phyloP scores from a whole-genome alignment of 2,797 vertebrate genomes.

The Margarornis squamiger region DNA sequence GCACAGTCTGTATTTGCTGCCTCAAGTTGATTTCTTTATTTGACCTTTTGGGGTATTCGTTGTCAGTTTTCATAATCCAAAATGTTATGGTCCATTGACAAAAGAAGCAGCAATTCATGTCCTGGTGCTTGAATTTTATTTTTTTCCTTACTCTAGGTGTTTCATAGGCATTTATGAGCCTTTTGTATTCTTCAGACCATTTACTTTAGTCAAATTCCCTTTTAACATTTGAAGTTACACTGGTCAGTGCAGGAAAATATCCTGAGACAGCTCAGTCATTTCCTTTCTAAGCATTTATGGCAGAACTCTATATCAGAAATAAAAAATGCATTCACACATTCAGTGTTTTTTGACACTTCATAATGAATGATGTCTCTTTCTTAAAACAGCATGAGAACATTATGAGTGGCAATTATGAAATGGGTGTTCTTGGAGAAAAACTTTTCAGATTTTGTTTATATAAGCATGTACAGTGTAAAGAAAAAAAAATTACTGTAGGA shows the following conservation, averaged over 20 bases:
- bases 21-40: conserved; percentile 44
- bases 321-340: background rate
- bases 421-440: background rate
- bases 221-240: background rate
- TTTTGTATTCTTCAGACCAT: background rate
- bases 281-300: background rate
- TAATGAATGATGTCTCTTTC: background rate
- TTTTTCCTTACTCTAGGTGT: background rate
- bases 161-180: background rate
- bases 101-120: background rate
- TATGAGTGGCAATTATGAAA: background rate
- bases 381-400: background rate
- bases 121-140: background rate
- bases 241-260: background rate
- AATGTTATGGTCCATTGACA: conserved; percentile 9
- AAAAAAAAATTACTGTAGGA: background rate
- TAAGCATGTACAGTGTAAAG: background rate
- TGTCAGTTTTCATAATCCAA: conserved; percentile 37
- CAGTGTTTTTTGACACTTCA: background rate
- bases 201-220: background rate
- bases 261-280: background rate
- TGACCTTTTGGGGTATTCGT: conserved; percentile 52
- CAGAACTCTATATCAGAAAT: background rate
- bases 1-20: conserved; percentile 44
- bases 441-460: background rate